These are phyloP conservation scores for Minunthozetes semirufus DNA, from an alignment of 2,888 invertebrate genomes.

Conservation along the genomic window DNA sequence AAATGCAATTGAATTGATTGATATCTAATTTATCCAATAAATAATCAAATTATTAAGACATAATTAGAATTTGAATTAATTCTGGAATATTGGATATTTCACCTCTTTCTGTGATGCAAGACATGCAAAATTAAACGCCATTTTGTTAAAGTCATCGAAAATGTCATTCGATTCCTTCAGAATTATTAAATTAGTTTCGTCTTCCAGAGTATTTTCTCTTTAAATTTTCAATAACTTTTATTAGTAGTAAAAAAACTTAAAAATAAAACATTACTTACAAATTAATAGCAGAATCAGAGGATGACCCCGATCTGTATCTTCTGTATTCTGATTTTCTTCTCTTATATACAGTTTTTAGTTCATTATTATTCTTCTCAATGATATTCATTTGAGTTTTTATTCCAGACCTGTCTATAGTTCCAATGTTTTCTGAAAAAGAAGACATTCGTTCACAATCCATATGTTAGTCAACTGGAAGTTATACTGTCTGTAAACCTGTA, in stretches of 20 bases:
- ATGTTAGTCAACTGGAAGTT: no score
- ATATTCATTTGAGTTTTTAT: no score
- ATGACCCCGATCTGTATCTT: conserved; percentile 29
- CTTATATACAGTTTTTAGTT: neutral
- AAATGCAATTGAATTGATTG: neutral
- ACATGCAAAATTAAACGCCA: neutral
- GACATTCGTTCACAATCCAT: no score
- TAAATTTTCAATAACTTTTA: no score
- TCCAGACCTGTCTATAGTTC: no score
- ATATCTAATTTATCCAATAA: neutral
- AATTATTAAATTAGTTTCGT: neutral
- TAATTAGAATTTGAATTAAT: neutral
- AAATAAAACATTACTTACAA: no score
- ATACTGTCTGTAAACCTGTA: no score
- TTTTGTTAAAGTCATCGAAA: conserved; percentile 16
- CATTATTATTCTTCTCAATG: neutral
- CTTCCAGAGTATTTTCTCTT: neutral
- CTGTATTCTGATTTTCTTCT: neutral
- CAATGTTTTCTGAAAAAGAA: no score
- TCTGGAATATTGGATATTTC: neutral
- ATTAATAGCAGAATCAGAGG: conserved; percentile 32
- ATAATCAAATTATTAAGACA: neutral
- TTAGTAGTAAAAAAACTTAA: no score
- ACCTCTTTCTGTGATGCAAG: neutral
- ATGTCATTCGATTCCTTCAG: neutral